Evolutionary conservation across 92 coral and sea anemone genomes (phyloP).

Genomic region (Isaurus tuberculatus): DNA sequence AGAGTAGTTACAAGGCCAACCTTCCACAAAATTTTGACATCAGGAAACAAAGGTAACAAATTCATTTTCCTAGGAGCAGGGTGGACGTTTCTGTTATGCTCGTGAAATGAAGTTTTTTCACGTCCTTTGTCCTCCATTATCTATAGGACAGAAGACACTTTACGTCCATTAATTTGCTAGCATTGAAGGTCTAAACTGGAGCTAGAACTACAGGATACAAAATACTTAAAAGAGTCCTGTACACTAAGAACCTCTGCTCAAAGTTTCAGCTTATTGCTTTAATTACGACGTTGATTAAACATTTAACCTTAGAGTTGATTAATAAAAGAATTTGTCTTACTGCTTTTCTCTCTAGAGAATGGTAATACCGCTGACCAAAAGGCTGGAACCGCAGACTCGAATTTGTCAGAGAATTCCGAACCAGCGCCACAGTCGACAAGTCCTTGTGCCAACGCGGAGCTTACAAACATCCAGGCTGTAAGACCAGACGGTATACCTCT

Average conservation of each 20-base stretch:
- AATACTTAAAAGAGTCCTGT: too few species aligned
- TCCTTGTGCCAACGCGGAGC: constrained; percentile 17
- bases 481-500: constrained; percentile 82
- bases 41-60: constrained; percentile 21
- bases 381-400: background rate
- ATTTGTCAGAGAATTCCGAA: background rate
- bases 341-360: background rate
- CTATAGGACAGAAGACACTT: background rate
- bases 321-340: too few species aligned
- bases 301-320: too few species aligned
- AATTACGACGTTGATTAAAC: too few species aligned
- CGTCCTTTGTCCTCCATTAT: too few species aligned
- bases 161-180: background rate
- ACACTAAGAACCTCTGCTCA: too few species aligned
- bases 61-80: too few species aligned
- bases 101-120: too few species aligned
- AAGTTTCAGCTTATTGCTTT: too few species aligned
- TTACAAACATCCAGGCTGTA: constrained; percentile 76
- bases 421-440: constrained; percentile 11
- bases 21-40: constrained; percentile 9
- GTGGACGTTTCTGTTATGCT: too few species aligned
- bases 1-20: constrained; percentile 67
- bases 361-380: constrained; percentile 1
- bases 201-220: too few species aligned
- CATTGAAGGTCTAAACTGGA: too few species aligned